Percentiles rank a stretch among this genome's conserved stretches.
Conservation (phyloP, 2,888 invertebrate genomes). For the Hymenopus coronatus region DNA sequence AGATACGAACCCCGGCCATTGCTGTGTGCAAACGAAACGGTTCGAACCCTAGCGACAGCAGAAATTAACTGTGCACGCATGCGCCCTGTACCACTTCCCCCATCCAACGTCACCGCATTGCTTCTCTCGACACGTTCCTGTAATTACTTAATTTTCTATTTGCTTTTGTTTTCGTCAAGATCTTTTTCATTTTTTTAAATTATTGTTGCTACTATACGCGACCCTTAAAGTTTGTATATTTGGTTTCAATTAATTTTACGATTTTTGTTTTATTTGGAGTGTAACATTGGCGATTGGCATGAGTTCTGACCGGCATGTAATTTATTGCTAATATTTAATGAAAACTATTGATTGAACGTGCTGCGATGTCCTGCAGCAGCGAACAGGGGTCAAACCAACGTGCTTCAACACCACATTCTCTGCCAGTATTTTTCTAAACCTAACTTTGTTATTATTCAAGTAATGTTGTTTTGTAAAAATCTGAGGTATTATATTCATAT, state of each 20-base stretch:
- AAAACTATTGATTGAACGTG: conserved; percentile 7
- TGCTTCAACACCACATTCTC: neutral
- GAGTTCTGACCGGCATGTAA: neutral
- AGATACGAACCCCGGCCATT: neutral
- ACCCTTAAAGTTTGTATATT: neutral
- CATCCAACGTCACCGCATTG: neutral
- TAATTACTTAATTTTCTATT: neutral
- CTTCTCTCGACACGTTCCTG: neutral
- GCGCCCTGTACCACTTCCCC: neutral
- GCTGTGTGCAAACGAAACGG: neutral
- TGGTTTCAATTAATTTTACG: neutral
- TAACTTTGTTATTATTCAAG: too few species aligned
- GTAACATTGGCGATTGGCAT: neutral
- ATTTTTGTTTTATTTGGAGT: neutral
- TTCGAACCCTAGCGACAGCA: neutral
- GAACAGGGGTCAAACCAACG: neutral
- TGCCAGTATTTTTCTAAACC: too few species aligned
- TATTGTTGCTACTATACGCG: neutral
- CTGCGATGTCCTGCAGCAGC: neutral
- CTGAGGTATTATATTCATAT: too few species aligned
- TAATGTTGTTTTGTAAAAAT: too few species aligned
- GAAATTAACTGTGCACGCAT: neutral
- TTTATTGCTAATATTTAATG: conserved; percentile 22
- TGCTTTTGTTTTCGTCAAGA: neutral
- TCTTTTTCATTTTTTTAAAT: neutral